Base-by-base conservation (phyloP, 2,113 vertebrate species). In the Chaenogobius annularis region DNA sequence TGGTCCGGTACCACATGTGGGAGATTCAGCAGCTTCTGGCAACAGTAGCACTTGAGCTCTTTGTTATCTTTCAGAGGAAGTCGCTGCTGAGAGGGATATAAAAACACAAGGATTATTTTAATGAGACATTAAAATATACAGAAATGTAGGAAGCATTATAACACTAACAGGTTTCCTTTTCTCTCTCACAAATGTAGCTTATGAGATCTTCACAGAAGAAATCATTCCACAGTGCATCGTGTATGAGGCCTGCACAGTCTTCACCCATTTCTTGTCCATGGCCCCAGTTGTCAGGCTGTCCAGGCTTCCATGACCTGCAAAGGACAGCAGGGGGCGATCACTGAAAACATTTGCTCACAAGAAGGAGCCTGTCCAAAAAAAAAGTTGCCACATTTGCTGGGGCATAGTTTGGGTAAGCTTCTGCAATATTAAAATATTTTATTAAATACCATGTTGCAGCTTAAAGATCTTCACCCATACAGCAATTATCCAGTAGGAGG, bases 211-310 rank as follows among this genome's bases (percentile, higher is more conserved):
- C 93, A 92, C 97, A 98, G 82, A 92, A 93, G 92, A 97, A 97
- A 83, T 98, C 96, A 43, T 98, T 99, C 97, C 96, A 99, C 31
- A 95, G 77, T 22, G 94, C 96, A 50, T 94, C 92, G 0, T 93
- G 91, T 87, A 95, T 92, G 79, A 99, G 73, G 1, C 96, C 96
- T 0, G 95, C 96, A 0, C 97, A 99, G 83, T 98, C 95, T 90
- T 98, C 96, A 73, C 95, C 96, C 14, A 79, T 85, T 63, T 91
- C 94, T 0, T 96, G 94, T 15, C 92, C 93, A 0, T 94, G 93
- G 66, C 83, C 88, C 97, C 96, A 98, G 91, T 99, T 95, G 92
- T 99, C 96, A 58, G 97, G 96, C 79, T 99, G 97, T 48, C 96
- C 96, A 0, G 83, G 67, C 87, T 95, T 97, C 96, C 97, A 99